These are phyloP conservation scores for Furnarius figulus DNA, from an alignment of 2,113 vertebrate species.

Conservation along the genomic window DNA sequence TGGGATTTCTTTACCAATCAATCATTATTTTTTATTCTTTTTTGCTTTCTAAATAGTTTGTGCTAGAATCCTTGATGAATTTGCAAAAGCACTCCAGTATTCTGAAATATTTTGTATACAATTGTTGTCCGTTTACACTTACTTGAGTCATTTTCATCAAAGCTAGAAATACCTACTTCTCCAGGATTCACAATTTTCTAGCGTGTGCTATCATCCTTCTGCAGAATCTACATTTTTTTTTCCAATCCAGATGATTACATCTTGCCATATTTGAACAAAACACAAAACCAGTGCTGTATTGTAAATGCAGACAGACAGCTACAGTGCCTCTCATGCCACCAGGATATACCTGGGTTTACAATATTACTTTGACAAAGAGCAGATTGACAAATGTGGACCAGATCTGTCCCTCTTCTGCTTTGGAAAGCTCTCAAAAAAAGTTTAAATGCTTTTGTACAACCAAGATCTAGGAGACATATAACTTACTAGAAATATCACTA, in stretches of 20 bases:
- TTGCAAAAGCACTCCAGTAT: background rate
- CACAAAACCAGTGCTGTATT: background rate
- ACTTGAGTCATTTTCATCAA: background rate
- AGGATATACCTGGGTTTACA: background rate
- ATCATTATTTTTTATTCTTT: background rate
- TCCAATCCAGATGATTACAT: background rate
- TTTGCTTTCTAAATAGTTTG: background rate
- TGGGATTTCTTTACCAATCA: background rate
- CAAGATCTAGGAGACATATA: background rate
- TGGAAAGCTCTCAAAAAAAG: background rate
- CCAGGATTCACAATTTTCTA: background rate
- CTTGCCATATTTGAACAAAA: background rate
- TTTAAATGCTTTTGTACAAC: rapidly evolving
- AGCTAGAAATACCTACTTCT: background rate
- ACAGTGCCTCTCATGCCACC: background rate
- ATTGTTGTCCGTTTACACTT: background rate
- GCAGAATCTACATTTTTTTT: background rate
- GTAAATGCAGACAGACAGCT: background rate
- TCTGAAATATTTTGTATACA: background rate
- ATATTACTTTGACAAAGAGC: background rate
- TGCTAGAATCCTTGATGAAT: background rate
- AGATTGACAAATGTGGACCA: background rate
- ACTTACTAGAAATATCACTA: background rate
- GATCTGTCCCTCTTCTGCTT: background rate
- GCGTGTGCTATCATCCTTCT: background rate